A percentile compares a stretch with the other conserved stretches of the same genome.
These are phyloP conservation scores for Struthidea cinerea DNA, from an alignment of 2,113 vertebrate genomes.

Conservation along the genomic window DNA sequence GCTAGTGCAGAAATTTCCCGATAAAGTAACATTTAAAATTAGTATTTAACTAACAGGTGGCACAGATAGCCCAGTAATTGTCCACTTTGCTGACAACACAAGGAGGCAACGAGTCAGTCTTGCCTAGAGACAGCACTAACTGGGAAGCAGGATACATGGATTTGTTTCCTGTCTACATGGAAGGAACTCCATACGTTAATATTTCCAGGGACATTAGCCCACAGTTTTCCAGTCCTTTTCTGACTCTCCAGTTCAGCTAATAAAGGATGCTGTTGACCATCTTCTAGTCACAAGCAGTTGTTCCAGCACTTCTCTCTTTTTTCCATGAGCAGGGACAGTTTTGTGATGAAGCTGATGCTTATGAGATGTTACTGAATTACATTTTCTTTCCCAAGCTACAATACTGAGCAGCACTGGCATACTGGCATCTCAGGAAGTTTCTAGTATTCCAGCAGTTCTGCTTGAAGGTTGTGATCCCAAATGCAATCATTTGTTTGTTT, in stretches of 20 bases:
- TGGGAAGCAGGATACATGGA: neutral
- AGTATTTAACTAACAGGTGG: neutral
- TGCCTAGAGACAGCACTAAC: neutral
- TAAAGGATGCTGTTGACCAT: neutral
- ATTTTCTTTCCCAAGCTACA: neutral
- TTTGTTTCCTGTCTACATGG: neutral
- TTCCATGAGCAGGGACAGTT: neutral
- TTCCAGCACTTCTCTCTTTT: neutral
- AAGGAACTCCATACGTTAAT: neutral
- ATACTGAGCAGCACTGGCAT: neutral
- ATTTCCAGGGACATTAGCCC: neutral
- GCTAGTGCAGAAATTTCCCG: neutral
- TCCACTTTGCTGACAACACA: neutral
- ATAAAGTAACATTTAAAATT: neutral
- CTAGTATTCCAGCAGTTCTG: neutral
- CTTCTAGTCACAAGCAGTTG: neutral
- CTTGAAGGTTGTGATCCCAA: neutral
- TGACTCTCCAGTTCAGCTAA: neutral
- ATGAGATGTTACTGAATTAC: neutral
- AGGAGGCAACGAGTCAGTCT: neutral
- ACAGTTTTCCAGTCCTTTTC: neutral
- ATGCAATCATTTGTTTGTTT: neutral
- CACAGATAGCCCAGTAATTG: neutral
- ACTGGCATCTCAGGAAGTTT: neutral
- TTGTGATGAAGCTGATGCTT: neutral